These are phyloP conservation scores for Halcyon chelicuti DNA, from an alignment of 2,797 vertebrate species.

Conservation along the genomic window DNA sequence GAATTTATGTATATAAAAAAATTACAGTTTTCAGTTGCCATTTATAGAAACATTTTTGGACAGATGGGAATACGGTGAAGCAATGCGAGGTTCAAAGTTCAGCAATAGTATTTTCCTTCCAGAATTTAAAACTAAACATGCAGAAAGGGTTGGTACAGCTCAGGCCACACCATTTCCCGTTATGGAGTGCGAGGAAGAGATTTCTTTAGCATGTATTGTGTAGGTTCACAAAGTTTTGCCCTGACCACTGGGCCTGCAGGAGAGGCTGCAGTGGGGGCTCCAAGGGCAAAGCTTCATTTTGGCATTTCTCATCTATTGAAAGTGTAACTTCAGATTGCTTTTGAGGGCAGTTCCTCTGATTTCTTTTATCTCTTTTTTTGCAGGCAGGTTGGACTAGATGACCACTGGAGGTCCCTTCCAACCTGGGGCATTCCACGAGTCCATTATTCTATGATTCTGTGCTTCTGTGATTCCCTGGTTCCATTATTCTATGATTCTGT, in stretches of 20 bases:
- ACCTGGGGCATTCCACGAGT: too few relatives aligned
- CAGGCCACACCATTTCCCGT: background rate
- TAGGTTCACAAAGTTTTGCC: background rate
- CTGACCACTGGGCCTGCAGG: accelerated
- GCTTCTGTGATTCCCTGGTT: too few relatives aligned
- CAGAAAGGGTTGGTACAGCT: background rate
- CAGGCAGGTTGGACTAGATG: too few relatives aligned
- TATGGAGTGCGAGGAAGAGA: background rate
- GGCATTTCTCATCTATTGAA: background rate
- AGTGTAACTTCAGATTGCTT: accelerated
- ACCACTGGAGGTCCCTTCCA: too few relatives aligned
- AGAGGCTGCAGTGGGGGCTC: background rate
- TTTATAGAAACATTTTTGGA: background rate
- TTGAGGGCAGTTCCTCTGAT: background rate
- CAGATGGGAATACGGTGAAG: background rate
- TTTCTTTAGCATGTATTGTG: background rate
- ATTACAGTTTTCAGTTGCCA: background rate
- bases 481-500: too few relatives aligned
- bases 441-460: background rate
- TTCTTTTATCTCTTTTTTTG: accelerated
- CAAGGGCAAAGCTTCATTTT: background rate
- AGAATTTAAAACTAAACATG: background rate
- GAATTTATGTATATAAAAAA: background rate
- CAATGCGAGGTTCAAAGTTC: background rate
- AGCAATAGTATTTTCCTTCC: background rate